Evolutionary conservation across 2,113 vertebrate species (phyloP), one percentile per base, ranked within the genome.

Genomic region (Xiphophorus hellerii): DNA sequence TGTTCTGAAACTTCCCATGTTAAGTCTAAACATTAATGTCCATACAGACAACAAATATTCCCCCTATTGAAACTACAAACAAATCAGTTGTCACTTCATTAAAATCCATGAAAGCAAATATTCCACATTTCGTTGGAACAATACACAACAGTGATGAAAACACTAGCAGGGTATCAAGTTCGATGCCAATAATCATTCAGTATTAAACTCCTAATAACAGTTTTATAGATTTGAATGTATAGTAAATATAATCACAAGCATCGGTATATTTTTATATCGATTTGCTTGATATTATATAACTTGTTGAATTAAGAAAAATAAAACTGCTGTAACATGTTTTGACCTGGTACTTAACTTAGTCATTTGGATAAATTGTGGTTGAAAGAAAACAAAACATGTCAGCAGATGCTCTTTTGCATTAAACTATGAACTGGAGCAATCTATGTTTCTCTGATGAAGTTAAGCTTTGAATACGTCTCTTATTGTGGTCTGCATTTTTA

Each of bases 401-500:
- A 25, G 20, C 48, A 54, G 48, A 54, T 8, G 22, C 22, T 44
- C 20, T 42, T 42, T 42, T 42, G 14, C 39, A 42, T 42, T 51
- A 35, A 51, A 17, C 48, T 51, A 51, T 51, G 48, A 51, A 7
- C 2, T 15, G 20, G 48, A 7, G 15, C 20, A 20, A 10, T 62
- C 12, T 20, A 25, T 64, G 42, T 35, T 54, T 30, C 9, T 28
- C 4, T 9, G 58, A 35, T 74, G 28, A 67, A 29, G 37, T 65
- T 27, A 78, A 61, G 20, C 22, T 28, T 62, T 78, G 33, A 73
- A 66, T 31, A 30, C 17, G 48, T 17, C 37, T 44, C 28, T 33
- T 39, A 69, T 0, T 0, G 5, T 44, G 12, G n/a, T 51, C 74
- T 28, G 3, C 12, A 62, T 63, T 17, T 25, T 72, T 15, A 78